Percentiles rank a stretch among this genome's conserved stretches.
phyloP scores from a whole-genome alignment of 2,888 invertebrate genomes.

The Tenodera sinensis region DNA sequence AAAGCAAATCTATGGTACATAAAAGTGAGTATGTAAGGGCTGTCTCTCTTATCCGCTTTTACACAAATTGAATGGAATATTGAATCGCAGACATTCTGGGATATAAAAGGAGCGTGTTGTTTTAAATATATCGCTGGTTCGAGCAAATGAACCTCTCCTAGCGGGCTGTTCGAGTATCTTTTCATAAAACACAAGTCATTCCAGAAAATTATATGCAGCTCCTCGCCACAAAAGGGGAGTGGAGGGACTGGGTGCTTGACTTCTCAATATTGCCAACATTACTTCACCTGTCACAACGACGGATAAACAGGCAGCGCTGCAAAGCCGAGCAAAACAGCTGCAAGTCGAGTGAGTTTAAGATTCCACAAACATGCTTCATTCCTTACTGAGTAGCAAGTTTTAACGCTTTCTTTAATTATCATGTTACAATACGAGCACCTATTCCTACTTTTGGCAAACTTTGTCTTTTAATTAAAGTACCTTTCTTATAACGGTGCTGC shows the following conservation, averaged over 20 bases:
- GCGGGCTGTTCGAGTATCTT: not conserved
- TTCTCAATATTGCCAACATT: not conserved
- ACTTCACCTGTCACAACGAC: not conserved
- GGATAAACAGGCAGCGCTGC: not conserved
- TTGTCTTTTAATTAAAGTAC: not conserved
- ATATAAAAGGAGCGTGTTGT: not conserved
- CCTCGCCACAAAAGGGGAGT: not conserved
- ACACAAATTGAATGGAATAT: not conserved
- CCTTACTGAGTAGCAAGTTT: not conserved
- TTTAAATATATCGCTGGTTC: not conserved
- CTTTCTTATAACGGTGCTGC: too few relatives aligned
- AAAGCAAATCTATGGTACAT: not conserved
- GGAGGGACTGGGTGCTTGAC: not conserved
- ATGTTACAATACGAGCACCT: not conserved
- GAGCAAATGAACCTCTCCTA: not conserved
- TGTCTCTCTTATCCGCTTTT: not conserved
- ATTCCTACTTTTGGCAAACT: not conserved
- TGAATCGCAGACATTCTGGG: not conserved
- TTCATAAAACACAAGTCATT: constrained; percentile 8
- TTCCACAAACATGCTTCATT: not conserved
- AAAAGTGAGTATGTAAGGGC: not conserved
- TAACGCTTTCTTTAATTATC: not conserved
- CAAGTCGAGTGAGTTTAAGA: not conserved
- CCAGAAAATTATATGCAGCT: not conserved
- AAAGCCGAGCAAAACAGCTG: not conserved